Evolutionary conservation across 2,113 vertebrate genomes (phyloP).

Genomic region (Scartelaos histophorus): DNA sequence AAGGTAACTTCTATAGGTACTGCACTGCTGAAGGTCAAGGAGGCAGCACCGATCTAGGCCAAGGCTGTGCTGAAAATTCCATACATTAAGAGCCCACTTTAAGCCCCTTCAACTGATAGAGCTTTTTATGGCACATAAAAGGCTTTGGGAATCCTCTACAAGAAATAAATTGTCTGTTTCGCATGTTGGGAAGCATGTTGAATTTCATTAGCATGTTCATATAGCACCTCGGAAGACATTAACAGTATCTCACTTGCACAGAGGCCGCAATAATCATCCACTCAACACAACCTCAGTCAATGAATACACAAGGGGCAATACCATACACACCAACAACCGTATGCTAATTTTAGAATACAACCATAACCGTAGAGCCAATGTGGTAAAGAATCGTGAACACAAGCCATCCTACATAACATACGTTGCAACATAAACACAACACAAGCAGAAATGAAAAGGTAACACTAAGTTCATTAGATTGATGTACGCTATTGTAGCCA

Average conservation of each 20-base stretch:
- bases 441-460: constrained; percentile 1
- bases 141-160: neutral
- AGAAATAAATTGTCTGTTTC: constrained; percentile 5
- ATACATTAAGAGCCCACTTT: neutral
- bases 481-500: constrained; percentile 12
- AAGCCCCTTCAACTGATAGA: neutral
- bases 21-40: constrained; percentile 46
- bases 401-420: constrained; percentile 8
- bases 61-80: constrained; percentile 5
- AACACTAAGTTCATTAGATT: constrained; percentile 9
- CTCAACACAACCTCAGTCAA: constrained; percentile 14
- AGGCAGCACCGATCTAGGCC: constrained; percentile 44
- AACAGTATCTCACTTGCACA: constrained; percentile 24
- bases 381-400: constrained; percentile 17
- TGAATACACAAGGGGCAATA: constrained; percentile 9
- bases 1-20: constrained; percentile 15
- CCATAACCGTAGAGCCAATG: neutral
- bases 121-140: neutral
- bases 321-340: neutral
- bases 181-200: constrained; percentile 21
- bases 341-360: neutral
- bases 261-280: constrained; percentile 40
- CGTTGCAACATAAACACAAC: constrained; percentile 6
- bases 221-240: constrained; percentile 34
- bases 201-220: constrained; percentile 47